Conservation (phyloP, 92 coral and sea anemone species). For the Epizoanthus scotinus region DNA sequence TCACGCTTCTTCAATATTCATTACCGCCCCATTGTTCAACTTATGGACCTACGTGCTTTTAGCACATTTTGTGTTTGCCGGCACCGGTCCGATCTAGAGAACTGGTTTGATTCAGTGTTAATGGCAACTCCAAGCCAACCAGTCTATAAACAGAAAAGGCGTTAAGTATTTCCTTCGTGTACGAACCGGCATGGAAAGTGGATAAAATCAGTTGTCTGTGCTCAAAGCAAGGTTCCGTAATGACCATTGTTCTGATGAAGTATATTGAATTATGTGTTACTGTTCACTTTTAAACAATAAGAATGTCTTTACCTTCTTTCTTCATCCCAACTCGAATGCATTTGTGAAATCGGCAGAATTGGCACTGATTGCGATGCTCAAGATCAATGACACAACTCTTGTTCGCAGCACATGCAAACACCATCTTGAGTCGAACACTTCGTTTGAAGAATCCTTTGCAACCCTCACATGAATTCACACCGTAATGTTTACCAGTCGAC, state of each 20-base stretch:
- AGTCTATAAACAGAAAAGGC: no score
- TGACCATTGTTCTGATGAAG: no score
- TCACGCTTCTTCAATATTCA: neutral
- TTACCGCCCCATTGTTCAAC: neutral
- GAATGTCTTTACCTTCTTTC: slow-evolving; percentile 53
- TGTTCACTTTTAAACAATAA: neutral
- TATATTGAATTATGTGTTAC: no score
- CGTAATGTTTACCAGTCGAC: slow-evolving; percentile 79
- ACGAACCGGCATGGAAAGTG: no score
- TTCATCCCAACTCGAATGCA: slow-evolving; percentile 79
- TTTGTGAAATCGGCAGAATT: slow-evolving; percentile 75
- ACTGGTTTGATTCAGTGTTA: no score
- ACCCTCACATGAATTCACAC: slow-evolving; percentile 79
- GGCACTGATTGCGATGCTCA: slow-evolving; percentile 79
- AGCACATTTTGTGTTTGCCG: neutral
- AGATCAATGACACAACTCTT: slow-evolving; percentile 73
- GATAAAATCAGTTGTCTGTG: no score
- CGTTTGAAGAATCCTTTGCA: slow-evolving; percentile 84
- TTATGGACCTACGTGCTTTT: neutral
- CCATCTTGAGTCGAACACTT: slow-evolving; percentile 77
- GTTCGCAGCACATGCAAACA: slow-evolving; percentile 65
- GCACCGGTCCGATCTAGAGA: no score
- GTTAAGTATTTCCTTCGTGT: no score
- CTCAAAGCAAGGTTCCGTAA: no score
- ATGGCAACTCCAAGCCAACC: no score